Conservation (phyloP, 2,113 vertebrate genomes). For the Perca fluviatilis region DNA sequence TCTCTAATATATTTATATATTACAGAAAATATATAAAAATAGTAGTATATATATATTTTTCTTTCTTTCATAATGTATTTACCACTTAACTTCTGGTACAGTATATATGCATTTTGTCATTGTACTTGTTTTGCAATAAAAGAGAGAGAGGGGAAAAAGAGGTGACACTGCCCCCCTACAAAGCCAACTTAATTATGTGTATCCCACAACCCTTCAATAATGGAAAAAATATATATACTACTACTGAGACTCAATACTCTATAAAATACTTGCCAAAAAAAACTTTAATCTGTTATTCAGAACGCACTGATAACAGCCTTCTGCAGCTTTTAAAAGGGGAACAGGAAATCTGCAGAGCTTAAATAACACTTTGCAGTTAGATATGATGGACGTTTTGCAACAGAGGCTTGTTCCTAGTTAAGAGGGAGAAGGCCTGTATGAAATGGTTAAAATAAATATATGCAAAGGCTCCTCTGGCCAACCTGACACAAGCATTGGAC, state of each 20-base stretch:
- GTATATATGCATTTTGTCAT: too few relatives aligned
- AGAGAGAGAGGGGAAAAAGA: background rate
- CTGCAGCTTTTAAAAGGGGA: constrained; percentile 40
- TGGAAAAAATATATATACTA: too few relatives aligned
- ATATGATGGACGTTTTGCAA: constrained; percentile 25
- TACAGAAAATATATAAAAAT: too few relatives aligned
- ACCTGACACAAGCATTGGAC: background rate
- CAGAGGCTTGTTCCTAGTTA: background rate
- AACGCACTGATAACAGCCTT: background rate
- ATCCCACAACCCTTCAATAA: background rate
- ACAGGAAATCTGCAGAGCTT: constrained; percentile 63
- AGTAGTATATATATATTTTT: too few relatives aligned
- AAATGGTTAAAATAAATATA: background rate
- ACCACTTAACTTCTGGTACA: too few relatives aligned
- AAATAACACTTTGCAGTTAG: constrained; percentile 39
- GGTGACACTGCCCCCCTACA: background rate
- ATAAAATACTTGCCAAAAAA: background rate
- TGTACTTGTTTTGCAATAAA: background rate
- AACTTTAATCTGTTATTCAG: too few relatives aligned
- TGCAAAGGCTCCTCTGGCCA: background rate
- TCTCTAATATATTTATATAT: too few relatives aligned
- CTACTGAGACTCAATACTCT: background rate
- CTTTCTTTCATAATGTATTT: too few relatives aligned
- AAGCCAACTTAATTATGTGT: background rate
- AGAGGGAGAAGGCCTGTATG: background rate